phyloP scores from a whole-genome alignment of 2,888 invertebrate species.

The Conus canariensis region DNA sequence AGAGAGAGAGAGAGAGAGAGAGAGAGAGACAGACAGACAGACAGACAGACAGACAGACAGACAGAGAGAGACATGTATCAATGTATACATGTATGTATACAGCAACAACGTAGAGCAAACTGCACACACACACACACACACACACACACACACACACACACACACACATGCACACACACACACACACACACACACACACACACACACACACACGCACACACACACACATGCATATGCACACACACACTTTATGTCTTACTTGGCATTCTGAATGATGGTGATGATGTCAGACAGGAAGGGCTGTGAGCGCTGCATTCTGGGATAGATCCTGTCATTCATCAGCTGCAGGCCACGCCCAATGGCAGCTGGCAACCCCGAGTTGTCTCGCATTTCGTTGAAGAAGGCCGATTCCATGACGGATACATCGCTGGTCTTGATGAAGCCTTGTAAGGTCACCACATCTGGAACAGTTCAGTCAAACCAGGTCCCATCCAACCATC shows the following conservation, averaged over 20 bases:
- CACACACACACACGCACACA: background rate
- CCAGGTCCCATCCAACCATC: too few relatives aligned
- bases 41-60: too few relatives aligned
- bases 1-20: too few relatives aligned
- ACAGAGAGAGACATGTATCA: too few relatives aligned
- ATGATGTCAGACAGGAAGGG: slow-evolving; percentile 52
- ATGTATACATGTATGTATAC: too few relatives aligned
- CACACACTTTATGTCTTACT: slow-evolving; percentile 46
- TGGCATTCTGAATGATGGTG: slow-evolving; percentile 52
- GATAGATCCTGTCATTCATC: slow-evolving; percentile 49
- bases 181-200: background rate
- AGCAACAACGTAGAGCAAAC: too few relatives aligned
- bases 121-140: too few relatives aligned
- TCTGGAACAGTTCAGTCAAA: slow-evolving; percentile 51
- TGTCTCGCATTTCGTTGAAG: slow-evolving; percentile 59
- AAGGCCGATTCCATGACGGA: slow-evolving; percentile 48
- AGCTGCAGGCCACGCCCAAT: slow-evolving; percentile 45
- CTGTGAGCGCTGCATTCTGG: slow-evolving; percentile 19
- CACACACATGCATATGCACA: too few relatives aligned
- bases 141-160: too few relatives aligned
- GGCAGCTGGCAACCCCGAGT: slow-evolving; percentile 37
- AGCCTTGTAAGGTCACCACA: slow-evolving; percentile 63
- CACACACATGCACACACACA: too few relatives aligned
- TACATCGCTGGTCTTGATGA: slow-evolving; percentile 52
- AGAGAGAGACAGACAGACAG: too few relatives aligned